Base-by-base conservation (phyloP, 1,140 invertebrate genomes). In the Meloidogyne hapla region DNA sequence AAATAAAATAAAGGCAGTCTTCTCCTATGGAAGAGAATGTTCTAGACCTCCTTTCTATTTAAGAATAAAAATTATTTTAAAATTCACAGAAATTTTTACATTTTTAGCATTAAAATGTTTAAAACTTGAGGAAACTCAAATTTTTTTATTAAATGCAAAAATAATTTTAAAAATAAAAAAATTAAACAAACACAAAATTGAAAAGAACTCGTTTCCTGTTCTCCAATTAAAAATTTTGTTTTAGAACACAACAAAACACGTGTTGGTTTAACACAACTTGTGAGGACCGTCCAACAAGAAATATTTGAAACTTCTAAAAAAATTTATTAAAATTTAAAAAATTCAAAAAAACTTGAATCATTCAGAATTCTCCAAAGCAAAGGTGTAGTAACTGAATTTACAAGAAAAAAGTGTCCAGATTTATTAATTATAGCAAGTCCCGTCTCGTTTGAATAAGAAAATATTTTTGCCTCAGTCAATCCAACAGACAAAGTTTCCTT, bases 381-480 rank as follows among this genome's bases (percentile, higher is more conserved):
- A 15, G 48, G 25, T 40, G 48, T 80, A 67, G 42, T 62, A n/a
- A 79, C 68, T 1, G 78, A 80, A 62, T 80, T 63, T 64, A 79
- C 75, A 23, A 69, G 63, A 25, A 67, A 79, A n/a, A 79, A 63
- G 26, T 73, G 69, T 18, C 69, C 56, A 15, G 78, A 65, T 45
- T 62, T 71, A 40, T 73, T 79, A 33, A 79, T 72, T n/a, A 79
- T 69, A 21, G 78, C 78, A 38, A 79, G 33, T 9, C 77, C 77
- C 13, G 78, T 79, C n/a, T 77, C 77, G 48, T 72, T 80, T 21
- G 56, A 40, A 45, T 78, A 69, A 15, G 38, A 63, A 65, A 79
- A 79, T 26, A 42, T 45, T 56, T 45, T 79, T 18, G 62, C 77
- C 25, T 69, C 67, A 25, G 68, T 25, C 12, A 79, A 25, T n/a